Evolutionary conservation across 2,888 invertebrate species (phyloP).

Genomic region (Antheraea yamamai): DNA sequence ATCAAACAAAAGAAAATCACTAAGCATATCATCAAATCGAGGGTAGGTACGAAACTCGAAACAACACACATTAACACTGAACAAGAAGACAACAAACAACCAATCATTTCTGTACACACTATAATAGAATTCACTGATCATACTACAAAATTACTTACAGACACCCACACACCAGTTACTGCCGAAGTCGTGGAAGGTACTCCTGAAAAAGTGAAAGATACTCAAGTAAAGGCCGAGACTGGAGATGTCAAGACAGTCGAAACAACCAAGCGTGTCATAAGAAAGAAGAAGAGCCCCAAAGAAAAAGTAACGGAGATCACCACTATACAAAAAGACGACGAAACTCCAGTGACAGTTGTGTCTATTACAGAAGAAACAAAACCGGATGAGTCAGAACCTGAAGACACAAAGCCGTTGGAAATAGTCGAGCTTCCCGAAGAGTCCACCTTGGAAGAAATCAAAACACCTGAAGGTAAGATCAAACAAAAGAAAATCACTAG

Average conservation of each 20-base stretch:
- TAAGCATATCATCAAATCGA: neutral
- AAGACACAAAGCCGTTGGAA: no score
- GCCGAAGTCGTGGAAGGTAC: neutral
- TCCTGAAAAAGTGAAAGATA: neutral
- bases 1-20: neutral
- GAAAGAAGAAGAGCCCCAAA: neutral
- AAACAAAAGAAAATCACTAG: no score
- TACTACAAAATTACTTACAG: no score
- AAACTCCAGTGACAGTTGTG: slow-evolving; percentile 43
- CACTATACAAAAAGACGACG: slow-evolving; percentile 31
- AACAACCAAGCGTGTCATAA: neutral
- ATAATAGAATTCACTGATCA: no score
- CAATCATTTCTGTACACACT: no score
- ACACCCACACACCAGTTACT: no score
- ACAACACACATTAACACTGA: neutral
- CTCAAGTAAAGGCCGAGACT: neutral
- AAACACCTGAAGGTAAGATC: no score
- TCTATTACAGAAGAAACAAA: slow-evolving; percentile 49
- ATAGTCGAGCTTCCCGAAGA: no score
- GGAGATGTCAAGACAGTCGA: neutral
- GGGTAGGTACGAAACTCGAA: neutral
- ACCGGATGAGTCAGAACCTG: slow-evolving; percentile 53
- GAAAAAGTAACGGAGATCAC: slow-evolving; percentile 1
- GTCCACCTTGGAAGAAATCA: no score
- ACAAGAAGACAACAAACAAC: neutral